Evolutionary conservation across 2,113 vertebrate genomes (phyloP).

Genomic region (Cebidichthys violaceus): DNA sequence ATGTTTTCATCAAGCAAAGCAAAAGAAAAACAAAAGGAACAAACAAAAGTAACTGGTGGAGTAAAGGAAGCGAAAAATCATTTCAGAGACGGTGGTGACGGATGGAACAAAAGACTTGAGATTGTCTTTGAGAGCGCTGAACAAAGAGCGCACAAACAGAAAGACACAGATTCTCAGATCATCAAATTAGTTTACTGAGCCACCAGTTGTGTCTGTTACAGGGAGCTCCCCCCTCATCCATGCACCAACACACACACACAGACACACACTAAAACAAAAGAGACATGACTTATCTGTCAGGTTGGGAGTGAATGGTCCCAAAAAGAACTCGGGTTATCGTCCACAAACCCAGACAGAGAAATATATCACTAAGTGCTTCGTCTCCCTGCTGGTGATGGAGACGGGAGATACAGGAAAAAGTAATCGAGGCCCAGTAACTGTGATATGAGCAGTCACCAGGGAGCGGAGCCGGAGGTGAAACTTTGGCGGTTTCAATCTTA

Average conservation of each 20-base stretch:
- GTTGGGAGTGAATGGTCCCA: conserved; percentile 32
- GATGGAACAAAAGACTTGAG: conserved; percentile 37
- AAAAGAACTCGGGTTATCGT: conserved; percentile 53
- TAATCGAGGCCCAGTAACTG: conserved; percentile 61
- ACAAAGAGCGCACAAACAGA: conserved; percentile 44
- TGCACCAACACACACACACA: not conserved
- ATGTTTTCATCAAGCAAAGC: conserved; percentile 5
- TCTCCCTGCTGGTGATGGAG: conserved; percentile 51
- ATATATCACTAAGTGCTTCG: conserved; percentile 51
- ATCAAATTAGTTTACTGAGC: conserved; percentile 44
- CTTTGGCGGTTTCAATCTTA: conserved; percentile 68
- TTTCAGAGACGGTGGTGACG: conserved; percentile 14
- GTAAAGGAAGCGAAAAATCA: not conserved
- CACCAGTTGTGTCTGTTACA: conserved; percentile 14
- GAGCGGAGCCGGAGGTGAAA: conserved; percentile 60
- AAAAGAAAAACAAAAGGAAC: conserved; percentile 21
- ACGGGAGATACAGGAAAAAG: conserved; percentile 57
- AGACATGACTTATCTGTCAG: conserved; percentile 35
- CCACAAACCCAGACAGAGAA: conserved; percentile 51
- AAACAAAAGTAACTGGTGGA: conserved; percentile 41
- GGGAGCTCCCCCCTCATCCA: not conserved
- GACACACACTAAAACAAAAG: conserved; percentile 27
- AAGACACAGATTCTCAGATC: conserved; percentile 44
- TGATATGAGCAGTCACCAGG: conserved; percentile 57
- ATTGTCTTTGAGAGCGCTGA: conserved; percentile 29